phyloP scores from a whole-genome alignment of 2,797 vertebrate genomes.

The Tamandua tetradactyla region DNA sequence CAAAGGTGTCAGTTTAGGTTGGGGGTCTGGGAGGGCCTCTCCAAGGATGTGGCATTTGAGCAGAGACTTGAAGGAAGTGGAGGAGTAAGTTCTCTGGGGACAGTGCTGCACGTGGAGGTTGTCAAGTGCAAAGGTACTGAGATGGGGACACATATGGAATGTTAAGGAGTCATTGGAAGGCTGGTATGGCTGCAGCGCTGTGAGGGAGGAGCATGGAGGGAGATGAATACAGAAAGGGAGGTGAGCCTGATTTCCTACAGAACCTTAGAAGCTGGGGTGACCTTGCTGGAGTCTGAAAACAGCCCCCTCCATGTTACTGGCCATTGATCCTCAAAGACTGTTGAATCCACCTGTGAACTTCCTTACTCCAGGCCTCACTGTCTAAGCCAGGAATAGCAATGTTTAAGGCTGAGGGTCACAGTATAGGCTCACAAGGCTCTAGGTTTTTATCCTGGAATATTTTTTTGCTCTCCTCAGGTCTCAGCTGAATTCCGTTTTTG shows the following conservation, averaged over 20 bases:
- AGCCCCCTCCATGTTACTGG: neutral
- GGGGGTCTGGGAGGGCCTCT: neutral
- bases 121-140: neutral
- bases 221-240: neutral
- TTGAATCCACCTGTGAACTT: neutral
- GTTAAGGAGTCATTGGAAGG: neutral
- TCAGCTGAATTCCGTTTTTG: neutral
- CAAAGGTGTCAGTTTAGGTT: neutral
- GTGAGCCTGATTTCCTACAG: neutral
- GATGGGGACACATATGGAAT: neutral
- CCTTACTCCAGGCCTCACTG: neutral
- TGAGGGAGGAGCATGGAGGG: neutral
- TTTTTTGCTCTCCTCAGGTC: neutral
- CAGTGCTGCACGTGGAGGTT: neutral
- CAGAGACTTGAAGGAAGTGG: neutral
- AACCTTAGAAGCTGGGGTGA: neutral
- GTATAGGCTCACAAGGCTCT: neutral
- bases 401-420: slow-evolving; percentile 9
- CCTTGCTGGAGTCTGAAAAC: neutral
- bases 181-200: neutral
- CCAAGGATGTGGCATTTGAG: neutral
- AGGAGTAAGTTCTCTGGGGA: neutral
- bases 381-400: neutral
- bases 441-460: slow-evolving; percentile 49
- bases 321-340: neutral